Conservation (phyloP, 1,140 invertebrate genomes). For the Neocloeon triangulifer region DNA sequence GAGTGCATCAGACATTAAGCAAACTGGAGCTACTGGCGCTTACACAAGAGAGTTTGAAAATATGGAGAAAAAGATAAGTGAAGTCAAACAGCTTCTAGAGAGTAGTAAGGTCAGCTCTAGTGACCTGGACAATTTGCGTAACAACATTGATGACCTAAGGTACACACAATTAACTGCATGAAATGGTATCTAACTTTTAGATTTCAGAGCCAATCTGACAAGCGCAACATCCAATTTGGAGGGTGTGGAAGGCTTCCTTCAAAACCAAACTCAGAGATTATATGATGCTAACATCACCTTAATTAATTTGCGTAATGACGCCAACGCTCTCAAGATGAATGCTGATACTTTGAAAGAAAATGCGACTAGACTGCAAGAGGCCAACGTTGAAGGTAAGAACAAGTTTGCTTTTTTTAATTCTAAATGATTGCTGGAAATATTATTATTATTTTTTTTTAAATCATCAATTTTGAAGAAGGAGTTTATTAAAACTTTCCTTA, state of each 20-base stretch:
- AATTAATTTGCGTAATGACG: slow-evolving; percentile 44
- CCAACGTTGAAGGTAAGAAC: slow-evolving; percentile 69
- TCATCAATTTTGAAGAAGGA: no score
- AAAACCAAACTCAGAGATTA: slow-evolving; percentile 53
- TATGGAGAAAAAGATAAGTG: slow-evolving; percentile 64
- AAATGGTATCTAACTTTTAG: slow-evolving; percentile 4
- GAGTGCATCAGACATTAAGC: slow-evolving; percentile 74
- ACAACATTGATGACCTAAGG: slow-evolving; percentile 28
- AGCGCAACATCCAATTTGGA: slow-evolving; percentile 28
- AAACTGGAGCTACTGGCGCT: slow-evolving; percentile 77
- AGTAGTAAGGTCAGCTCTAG: slow-evolving; percentile 46
- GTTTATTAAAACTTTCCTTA: no score
- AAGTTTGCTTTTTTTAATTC: no score
- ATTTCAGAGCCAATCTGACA: slow-evolving; percentile 22
- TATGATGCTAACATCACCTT: slow-evolving; percentile 54
- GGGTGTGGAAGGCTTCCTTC: slow-evolving; percentile 34
- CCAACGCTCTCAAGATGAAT: slow-evolving; percentile 42
- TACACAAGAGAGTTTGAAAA: slow-evolving; percentile 83
- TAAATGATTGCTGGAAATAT: no score
- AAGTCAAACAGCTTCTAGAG: slow-evolving; percentile 51
- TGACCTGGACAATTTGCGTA: slow-evolving; percentile 41
- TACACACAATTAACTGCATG: slow-evolving; percentile 11
- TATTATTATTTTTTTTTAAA: no score
- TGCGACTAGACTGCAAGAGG: slow-evolving; percentile 78
- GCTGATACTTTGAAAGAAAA: slow-evolving; percentile 57